Base-by-base conservation (phyloP, 2,797 vertebrate genomes). In the Pseudotriccus pelzelni region DNA sequence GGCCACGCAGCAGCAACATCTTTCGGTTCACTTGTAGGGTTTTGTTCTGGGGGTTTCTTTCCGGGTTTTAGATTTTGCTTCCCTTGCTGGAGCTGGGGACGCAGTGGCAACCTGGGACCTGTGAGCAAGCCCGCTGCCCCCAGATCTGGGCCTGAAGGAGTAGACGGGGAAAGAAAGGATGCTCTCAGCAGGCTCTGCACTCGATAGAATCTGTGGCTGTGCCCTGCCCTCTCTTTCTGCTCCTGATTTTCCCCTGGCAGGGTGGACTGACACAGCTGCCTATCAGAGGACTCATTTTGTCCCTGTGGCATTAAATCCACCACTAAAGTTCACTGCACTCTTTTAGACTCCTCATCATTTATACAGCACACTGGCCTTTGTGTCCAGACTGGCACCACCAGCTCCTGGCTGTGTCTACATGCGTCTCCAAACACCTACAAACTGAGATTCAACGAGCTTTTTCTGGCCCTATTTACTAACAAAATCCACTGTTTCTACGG, bases 201-300 rank as follows among this genome's bases (percentile, higher is more conserved):
- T 49, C 13, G 0, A 23, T 7, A 1, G 1, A 46, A 32, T 6
- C 49, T 43, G 32, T 2, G 44, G 15, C n/a, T 53, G 27, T 7
- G 44, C 47, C 59, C 23, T 53, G 43, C 34, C 52, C 58, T 27
- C 73, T 79, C 47, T 3, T 34, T 82, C n/a, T 50, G 81, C 81
- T 63, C 28, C 90, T 89, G 49, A n/a, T 17, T 32, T n/a, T 46
- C 73, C 30, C 36, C 36, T 47, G 66, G 84, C 87, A 79, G 36
- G 11, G 8, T 6, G 43, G 30, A 20, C 7, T 70, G 76, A 18
- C 60, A 67, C 16, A 76, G 70, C 69, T 90, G 46, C 58, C 76
- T 55, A 10, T 1, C 36, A 73, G 10, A 70, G 78, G 14, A 44
- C 44, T 90, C 47, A 2, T 8, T 37, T 34, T 77, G 47, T 66